A percentile compares a stretch with the other conserved stretches of the same genome.
These are phyloP conservation scores for Leucophenga varia DNA, from an alignment of 1,140 invertebrate species.

Conservation along the genomic window DNA sequence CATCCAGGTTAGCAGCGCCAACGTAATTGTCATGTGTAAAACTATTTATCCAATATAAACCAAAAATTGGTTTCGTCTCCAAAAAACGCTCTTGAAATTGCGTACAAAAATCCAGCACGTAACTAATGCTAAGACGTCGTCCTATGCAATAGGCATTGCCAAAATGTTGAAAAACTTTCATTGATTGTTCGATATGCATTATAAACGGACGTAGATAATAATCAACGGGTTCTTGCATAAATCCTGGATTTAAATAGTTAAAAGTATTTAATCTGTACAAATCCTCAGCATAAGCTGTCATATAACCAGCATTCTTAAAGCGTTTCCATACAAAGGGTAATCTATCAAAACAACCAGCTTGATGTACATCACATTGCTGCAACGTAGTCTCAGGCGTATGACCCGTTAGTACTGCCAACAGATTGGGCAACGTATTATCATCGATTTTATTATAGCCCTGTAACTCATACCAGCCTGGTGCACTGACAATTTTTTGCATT, in stretches of 20 bases:
- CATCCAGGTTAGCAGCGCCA: conserved; percentile 67
- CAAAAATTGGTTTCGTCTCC: conserved; percentile 65
- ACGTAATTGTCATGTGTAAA: conserved; percentile 75
- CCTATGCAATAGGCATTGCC: conserved; percentile 60
- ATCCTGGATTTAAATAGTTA: conserved; percentile 76
- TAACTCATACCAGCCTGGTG: conserved; percentile 11
- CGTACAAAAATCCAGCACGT: conserved; percentile 59
- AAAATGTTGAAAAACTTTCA: conserved; percentile 45
- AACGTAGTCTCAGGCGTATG: conserved; percentile 56
- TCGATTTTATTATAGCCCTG: conserved; percentile 52
- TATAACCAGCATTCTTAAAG: conserved; percentile 68
- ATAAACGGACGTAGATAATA: conserved; percentile 77
- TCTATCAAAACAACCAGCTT: conserved; percentile 56
- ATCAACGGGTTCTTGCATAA: conserved; percentile 73
- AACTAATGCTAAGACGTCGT: conserved; percentile 59
- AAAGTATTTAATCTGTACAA: conserved; percentile 71
- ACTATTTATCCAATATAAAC: conserved; percentile 73
- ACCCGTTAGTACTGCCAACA: conserved; percentile 73
- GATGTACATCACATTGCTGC: conserved; percentile 58
- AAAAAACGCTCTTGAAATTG: conserved; percentile 59
- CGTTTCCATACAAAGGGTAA: conserved; percentile 81
- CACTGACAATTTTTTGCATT: conserved; percentile 11
- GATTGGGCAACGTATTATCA: conserved; percentile 78
- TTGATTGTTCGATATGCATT: conserved; percentile 60
- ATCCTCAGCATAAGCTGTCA: conserved; percentile 78